phyloP scores from a whole-genome alignment of 2,888 invertebrate genomes.

The Catocala fraxini region DNA sequence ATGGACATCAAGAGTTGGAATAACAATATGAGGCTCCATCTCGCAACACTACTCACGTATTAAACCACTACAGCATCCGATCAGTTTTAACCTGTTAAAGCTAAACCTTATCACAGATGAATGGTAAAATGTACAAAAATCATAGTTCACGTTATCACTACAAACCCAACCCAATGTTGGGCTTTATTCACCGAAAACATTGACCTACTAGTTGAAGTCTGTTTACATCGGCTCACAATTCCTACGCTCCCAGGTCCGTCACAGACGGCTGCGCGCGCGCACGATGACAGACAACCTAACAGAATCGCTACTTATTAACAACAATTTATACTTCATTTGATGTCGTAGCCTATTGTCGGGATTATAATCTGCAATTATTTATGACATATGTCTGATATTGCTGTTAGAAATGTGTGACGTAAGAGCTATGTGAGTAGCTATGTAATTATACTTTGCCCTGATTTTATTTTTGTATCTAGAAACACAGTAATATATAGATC shows the following conservation, averaged over 20 bases:
- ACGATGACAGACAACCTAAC: conserved; percentile 40
- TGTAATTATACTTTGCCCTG: neutral
- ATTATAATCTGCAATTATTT: conserved; percentile 31
- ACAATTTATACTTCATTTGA: conserved; percentile 49
- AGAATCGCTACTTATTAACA: conserved; percentile 45
- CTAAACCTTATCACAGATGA: neutral
- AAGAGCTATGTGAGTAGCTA: neutral
- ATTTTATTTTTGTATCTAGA: conserved; percentile 7
- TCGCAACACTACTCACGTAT: too few relatives aligned
- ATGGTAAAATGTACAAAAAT: conserved; percentile 1
- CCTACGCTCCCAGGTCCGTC: conserved; percentile 51
- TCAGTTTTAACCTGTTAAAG: too few relatives aligned
- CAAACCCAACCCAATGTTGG: conserved; percentile 3
- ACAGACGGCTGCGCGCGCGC: conserved; percentile 50
- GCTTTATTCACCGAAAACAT: conserved; percentile 14
- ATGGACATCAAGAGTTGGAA: too few relatives aligned
- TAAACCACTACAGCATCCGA: too few relatives aligned
- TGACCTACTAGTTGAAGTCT: conserved; percentile 24
- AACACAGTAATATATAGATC: too few relatives aligned
- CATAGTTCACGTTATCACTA: neutral
- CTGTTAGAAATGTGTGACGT: conserved; percentile 20
- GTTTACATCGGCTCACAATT: conserved; percentile 32
- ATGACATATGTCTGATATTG: conserved; percentile 20
- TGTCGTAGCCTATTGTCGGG: conserved; percentile 43
- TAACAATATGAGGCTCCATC: too few relatives aligned